Percentiles rank a stretch among this genome's conserved stretches.
Conservation (phyloP, 1,140 invertebrate genomes). For the Drosophila paulistorum region DNA sequence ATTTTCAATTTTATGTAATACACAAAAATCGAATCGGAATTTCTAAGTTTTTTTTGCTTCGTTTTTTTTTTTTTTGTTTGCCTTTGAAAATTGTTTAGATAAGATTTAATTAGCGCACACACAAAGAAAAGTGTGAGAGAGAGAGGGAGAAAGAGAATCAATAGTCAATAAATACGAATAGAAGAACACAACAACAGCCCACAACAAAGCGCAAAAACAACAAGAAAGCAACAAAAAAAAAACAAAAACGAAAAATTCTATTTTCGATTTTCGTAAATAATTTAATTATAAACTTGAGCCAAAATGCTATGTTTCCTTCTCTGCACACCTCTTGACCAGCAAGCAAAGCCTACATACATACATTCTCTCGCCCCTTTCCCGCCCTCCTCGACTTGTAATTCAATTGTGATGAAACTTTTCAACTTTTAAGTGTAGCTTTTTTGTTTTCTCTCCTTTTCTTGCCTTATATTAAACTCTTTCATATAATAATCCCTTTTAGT, state of each 20-base stretch:
- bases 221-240: too few species aligned
- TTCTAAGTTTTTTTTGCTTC: conserved; percentile 3
- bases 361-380: too few species aligned
- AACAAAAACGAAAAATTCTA: neutral
- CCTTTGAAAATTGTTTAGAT: conserved; percentile 14
- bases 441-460: neutral
- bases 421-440: neutral
- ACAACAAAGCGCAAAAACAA: neutral
- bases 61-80: neutral
- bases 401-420: neutral
- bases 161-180: conserved; percentile 13
- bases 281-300: conserved; percentile 13
- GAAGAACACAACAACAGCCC: neutral
- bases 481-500: neutral
- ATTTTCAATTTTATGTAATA: conserved; percentile 12
- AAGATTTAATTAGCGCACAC: conserved; percentile 5
- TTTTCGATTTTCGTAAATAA: neutral
- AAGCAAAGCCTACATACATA: too few species aligned
- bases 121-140: neutral
- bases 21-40: conserved; percentile 11
- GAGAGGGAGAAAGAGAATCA: neutral
- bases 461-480: neutral
- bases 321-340: neutral
- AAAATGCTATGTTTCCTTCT: conserved; percentile 1
- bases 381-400: too few species aligned